Evolutionary conservation across 1,140 invertebrate genomes (phyloP), one percentile per base, ranked within the genome.

Genomic region (Micrasema longulum): DNA sequence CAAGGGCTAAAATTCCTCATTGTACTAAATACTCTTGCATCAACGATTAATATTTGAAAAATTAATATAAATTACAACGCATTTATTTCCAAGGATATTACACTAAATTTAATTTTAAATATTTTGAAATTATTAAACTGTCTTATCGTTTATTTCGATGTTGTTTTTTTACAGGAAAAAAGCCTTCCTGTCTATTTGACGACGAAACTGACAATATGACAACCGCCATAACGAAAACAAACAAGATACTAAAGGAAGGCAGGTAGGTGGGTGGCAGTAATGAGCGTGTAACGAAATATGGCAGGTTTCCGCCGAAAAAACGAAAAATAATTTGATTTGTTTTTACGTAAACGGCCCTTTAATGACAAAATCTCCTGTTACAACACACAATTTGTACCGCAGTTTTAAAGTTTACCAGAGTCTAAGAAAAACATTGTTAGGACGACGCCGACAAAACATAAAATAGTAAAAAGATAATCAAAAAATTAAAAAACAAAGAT

Each of bases 251-350:
- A 31, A 7, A 31, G 26, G 26, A 31, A 31, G 7, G 7, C 26
- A 52, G 35, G 38, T 36, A 43, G 55, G 55, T 43, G 55, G 9
- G 16, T 31, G 52, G 36, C 55, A 3, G 55, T 60, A 60, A 60
- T 60, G 36, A 60, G 55, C 55, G 35, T 60, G 35, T 38, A 60
- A 60, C 31, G 11, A 41, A 55, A 60, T 20, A 38, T 43, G 36
- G 36, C 22, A 26, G 14, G 2, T 11, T 22, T 31, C 18, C n/a
- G 12, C 10, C 2, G 16, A 22, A 43, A 38, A 60, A 41, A 60
- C 6, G 16, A 5, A 60, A 23, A 60, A 18, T 36, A 60, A 60
- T 41, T 60, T 60, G 35, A 60, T 60, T 60, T 60, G 36, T 38
- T 35, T 22, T 38, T 10, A 53, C 50, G 26, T 23, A 53, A 31